A percentile compares a stretch with the other conserved stretches of the same genome.
phyloP scores from a whole-genome alignment of 1,140 invertebrate species.

The Drosophila nikananu region DNA sequence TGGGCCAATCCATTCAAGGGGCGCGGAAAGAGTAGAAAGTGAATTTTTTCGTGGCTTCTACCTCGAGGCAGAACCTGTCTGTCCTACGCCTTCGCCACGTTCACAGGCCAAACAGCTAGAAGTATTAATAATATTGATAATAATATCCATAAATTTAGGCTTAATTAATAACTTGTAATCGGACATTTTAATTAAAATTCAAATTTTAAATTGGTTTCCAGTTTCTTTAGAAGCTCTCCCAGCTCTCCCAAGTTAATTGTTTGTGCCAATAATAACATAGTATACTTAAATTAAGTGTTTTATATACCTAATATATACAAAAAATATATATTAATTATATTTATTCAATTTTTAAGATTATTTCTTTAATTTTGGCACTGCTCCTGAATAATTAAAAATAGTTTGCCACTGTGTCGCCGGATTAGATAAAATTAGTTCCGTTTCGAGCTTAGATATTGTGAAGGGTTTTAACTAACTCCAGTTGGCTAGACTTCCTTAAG shows the following conservation, averaged over 20 bases:
- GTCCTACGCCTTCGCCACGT: not conserved
- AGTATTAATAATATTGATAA: not conserved
- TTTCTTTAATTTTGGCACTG: no score
- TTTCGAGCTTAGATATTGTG: not conserved
- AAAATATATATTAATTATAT: no score
- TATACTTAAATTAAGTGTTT: no score
- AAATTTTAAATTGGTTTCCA: no score
- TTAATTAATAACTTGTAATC: not conserved
- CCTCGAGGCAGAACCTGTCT: conserved; percentile 30
- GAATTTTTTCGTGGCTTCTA: conserved; percentile 42
- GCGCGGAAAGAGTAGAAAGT: conserved; percentile 76
- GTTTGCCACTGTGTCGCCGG: no score
- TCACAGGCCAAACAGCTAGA: not conserved
- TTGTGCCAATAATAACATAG: no score
- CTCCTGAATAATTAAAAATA: no score
- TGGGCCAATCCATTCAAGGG: conserved; percentile 18
- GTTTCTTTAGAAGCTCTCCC: not conserved
- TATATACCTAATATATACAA: no score
- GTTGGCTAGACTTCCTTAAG: not conserved
- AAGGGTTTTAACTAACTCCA: not conserved
- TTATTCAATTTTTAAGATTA: no score
- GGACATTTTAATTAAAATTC: not conserved
- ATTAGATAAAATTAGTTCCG: not conserved
- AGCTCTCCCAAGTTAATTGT: no score
- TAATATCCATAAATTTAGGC: no score